A percentile compares a stretch with the other conserved stretches of the same genome.
Evolutionary conservation across 2,113 vertebrate genomes (phyloP).

Genomic region (Poecilia latipinna): DNA sequence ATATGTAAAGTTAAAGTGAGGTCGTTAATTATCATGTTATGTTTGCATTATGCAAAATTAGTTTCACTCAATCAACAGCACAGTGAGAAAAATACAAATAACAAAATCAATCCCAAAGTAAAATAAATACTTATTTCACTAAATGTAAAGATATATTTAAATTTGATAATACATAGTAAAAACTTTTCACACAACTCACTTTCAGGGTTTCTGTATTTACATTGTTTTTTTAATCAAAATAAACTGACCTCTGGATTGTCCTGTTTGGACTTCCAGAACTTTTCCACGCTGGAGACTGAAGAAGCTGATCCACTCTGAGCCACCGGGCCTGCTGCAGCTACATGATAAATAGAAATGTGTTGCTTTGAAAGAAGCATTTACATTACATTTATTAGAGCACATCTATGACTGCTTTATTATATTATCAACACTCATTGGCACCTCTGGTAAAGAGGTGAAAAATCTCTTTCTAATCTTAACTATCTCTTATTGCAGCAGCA

Average conservation of each 20-base stretch:
- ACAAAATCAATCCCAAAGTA: background rate
- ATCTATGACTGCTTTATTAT: too few species aligned
- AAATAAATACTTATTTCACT: background rate
- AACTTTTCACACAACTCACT: background rate
- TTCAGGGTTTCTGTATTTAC: too few species aligned
- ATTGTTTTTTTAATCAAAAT: background rate
- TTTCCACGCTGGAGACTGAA: background rate
- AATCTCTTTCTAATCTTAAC: background rate
- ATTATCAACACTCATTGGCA: background rate
- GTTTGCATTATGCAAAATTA: background rate
- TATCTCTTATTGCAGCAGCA: background rate
- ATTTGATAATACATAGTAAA: background rate
- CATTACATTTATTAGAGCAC: background rate
- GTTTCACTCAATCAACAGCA: background rate
- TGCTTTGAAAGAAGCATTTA: background rate
- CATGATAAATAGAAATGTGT: background rate
- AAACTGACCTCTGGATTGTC: constrained; percentile 17
- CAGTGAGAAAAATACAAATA: background rate
- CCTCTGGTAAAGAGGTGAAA: background rate
- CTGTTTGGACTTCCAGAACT: constrained; percentile 37
- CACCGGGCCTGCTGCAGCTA: background rate
- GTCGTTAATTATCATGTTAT: background rate
- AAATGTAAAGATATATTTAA: background rate
- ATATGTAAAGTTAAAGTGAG: background rate
- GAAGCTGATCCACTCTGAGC: accelerated